These are phyloP conservation scores for Oreohelix idahoensis DNA, from an alignment of 1,140 invertebrate genomes.

Conservation along the genomic window DNA sequence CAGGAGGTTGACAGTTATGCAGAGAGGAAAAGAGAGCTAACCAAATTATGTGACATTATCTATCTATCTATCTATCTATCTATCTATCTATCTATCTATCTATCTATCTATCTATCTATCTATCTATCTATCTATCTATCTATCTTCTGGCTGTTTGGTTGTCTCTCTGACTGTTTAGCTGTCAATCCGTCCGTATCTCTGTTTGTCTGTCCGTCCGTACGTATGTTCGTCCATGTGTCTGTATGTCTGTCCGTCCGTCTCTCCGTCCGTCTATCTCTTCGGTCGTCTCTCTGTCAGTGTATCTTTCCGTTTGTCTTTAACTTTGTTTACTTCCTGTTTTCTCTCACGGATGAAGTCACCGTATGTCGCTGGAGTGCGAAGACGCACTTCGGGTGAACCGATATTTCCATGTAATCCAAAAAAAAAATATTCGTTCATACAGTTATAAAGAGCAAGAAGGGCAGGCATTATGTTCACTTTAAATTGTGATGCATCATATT, in stretches of 20 bases:
- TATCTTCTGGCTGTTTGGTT: not conserved
- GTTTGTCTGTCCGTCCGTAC: not conserved
- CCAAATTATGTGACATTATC: no score
- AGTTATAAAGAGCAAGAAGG: no score
- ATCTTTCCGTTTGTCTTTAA: constrained; percentile 11
- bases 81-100: constrained; percentile 9
- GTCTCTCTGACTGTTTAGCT: not conserved
- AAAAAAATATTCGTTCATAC: no score
- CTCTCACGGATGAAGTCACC: no score
- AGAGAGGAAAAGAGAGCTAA: no score
- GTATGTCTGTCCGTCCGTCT: constrained; percentile 4
- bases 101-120: not conserved
- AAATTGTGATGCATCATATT: no score
- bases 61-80: not conserved
- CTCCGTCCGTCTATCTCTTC: constrained; percentile 1
- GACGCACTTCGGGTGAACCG: no score
- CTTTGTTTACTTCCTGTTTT: no score
- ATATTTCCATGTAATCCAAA: no score
- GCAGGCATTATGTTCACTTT: no score
- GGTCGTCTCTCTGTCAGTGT: not conserved
- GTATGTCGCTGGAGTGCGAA: no score
- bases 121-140: not conserved
- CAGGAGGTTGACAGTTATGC: no score
- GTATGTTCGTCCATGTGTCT: not conserved
- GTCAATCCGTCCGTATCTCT: not conserved